Conservation (phyloP, 2,113 vertebrate species). For the Xyrauchen texanus region DNA sequence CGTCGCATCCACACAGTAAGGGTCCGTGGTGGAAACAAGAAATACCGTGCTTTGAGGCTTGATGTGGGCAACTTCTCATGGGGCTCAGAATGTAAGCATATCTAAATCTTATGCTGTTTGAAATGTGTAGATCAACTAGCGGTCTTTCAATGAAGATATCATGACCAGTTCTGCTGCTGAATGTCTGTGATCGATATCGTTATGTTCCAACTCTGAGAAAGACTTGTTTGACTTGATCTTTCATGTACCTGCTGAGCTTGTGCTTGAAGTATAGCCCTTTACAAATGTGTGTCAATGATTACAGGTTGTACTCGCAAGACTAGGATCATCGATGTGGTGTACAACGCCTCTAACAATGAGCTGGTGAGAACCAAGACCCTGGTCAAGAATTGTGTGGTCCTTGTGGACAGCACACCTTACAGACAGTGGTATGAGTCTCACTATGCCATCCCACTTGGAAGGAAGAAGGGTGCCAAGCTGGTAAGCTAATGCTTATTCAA, state of each 20-base stretch:
- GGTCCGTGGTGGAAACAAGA: constrained; percentile 95
- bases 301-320: constrained; percentile 96
- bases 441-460: constrained; percentile 90
- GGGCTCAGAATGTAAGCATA: constrained; percentile 93
- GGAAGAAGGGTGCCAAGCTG: constrained; percentile 98
- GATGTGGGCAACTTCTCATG: constrained; percentile 96
- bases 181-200: constrained; percentile 76
- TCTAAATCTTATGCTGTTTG: not conserved
- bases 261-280: not conserved
- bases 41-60: constrained; percentile 90
- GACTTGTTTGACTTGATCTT: constrained; percentile 34
- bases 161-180: constrained; percentile 76
- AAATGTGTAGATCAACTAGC: too few species aligned
- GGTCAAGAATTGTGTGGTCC: constrained; percentile 97
- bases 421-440: constrained; percentile 99
- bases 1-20: constrained; percentile 94
- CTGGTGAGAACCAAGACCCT: constrained; percentile 97
- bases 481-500: constrained; percentile 65
- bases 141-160: constrained; percentile 69
- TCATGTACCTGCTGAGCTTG: not conserved
- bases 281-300: not conserved
- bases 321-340: constrained; percentile 97
- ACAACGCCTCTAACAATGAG: constrained; percentile 98
- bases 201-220: constrained; percentile 80
- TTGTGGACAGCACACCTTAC: constrained; percentile 92